A percentile compares a stretch with the other conserved stretches of the same genome.
Conservation (phyloP, 2,113 vertebrate genomes). For the Isurus oxyrinchus region DNA sequence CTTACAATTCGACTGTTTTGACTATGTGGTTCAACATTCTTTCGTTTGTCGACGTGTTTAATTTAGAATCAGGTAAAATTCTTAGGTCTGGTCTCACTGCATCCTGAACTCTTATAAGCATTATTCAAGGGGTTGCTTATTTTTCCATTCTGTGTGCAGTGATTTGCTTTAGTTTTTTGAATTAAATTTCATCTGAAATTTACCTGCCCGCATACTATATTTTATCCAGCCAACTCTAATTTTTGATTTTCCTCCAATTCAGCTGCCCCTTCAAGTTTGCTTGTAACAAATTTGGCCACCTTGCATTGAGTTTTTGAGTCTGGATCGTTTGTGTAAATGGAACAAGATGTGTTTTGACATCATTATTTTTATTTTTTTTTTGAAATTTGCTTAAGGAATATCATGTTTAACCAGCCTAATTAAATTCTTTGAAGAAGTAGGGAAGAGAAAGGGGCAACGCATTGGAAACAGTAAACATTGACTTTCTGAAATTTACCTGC, state of each 20-base stretch:
- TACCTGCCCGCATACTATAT: not conserved
- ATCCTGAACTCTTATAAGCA: too few species aligned
- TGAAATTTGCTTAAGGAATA: not conserved
- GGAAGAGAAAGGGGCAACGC: not conserved
- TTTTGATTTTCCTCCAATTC: not conserved
- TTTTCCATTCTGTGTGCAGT: not conserved
- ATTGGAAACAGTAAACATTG: not conserved
- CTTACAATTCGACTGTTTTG: too few species aligned
- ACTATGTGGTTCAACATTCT: too few species aligned
- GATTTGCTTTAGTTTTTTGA: not conserved
- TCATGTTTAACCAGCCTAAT: not conserved
- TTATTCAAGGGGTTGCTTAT: not conserved
- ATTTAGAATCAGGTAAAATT: too few species aligned
- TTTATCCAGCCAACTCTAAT: not conserved
- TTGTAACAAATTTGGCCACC: not conserved
- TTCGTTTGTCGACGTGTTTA: too few species aligned
- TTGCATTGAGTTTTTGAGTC: not conserved
- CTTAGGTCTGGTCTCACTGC: too few species aligned
- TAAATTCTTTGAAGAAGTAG: not conserved
- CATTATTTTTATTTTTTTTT: not conserved
- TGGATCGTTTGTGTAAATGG: not conserved
- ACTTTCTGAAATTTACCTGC: not conserved
- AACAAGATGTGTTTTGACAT: not conserved
- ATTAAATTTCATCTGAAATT: not conserved
- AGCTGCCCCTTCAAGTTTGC: not conserved